Conservation (phyloP, 1,140 invertebrate genomes). For the Phenacoccus solenopsis region DNA sequence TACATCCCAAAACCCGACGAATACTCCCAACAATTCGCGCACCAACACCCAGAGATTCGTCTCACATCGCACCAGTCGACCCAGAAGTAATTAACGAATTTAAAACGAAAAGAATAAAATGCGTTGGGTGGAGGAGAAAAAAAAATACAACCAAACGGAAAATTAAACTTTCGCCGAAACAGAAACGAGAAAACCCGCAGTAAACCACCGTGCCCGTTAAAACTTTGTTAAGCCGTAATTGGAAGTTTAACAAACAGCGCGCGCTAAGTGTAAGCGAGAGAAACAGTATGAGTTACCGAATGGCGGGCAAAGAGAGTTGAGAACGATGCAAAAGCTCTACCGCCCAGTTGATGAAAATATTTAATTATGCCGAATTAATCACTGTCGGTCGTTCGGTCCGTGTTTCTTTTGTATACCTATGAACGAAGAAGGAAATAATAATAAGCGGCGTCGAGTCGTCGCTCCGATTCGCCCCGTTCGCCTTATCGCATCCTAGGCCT, state of each 20-base stretch:
- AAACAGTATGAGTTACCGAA: too few relatives aligned
- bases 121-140: background rate
- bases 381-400: conserved; percentile 6
- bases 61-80: background rate
- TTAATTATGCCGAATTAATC: conserved; percentile 15
- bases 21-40: too few relatives aligned
- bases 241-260: conserved; percentile 13
- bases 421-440: too few relatives aligned
- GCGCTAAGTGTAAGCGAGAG: background rate
- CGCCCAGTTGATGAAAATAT: conserved; percentile 7
- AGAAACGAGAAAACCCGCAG: conserved; percentile 9
- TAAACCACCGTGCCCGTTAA: conserved; percentile 9
- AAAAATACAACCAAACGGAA: conserved; percentile 3
- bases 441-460: too few relatives aligned
- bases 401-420: conserved; percentile 3
- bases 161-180: conserved; percentile 9
- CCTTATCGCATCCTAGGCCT: too few relatives aligned
- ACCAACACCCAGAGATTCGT: too few relatives aligned
- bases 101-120: background rate
- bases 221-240: conserved; percentile 14
- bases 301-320: too few relatives aligned
- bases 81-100: background rate
- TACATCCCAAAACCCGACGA: too few relatives aligned
- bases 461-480: too few relatives aligned
- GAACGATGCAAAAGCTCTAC: background rate